phyloP scores from a whole-genome alignment of 2,113 vertebrate species.

The Megaceryle maxima region DNA sequence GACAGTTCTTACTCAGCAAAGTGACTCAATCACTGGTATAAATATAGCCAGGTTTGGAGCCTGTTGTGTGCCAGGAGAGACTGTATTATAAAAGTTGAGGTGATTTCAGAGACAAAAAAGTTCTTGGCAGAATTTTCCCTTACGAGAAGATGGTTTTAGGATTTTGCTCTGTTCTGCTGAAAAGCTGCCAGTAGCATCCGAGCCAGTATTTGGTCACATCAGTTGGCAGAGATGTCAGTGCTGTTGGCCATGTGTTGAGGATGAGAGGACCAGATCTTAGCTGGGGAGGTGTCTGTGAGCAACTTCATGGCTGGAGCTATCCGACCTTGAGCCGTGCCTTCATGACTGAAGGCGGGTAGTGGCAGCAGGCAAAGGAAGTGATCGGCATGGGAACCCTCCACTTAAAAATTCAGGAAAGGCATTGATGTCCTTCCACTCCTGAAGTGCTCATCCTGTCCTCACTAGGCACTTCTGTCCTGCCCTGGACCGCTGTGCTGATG shows the following conservation, averaged over 20 bases:
- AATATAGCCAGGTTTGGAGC: slow-evolving; percentile 45
- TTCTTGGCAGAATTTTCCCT: not conserved
- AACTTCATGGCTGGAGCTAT: accelerated
- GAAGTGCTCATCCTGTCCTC: not conserved
- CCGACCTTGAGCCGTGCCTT: not conserved
- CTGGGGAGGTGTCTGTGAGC: not conserved
- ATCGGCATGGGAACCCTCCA: not conserved
- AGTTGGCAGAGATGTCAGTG: not conserved
- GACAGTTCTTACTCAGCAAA: slow-evolving; percentile 56
- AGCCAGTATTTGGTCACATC: slow-evolving; percentile 3
- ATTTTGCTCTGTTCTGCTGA: slow-evolving; percentile 31
- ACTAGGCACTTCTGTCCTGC: not conserved
- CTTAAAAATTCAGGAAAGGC: not conserved
- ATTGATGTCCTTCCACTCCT: not conserved
- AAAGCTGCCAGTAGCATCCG: not conserved
- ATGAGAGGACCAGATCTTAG: not conserved
- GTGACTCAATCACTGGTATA: slow-evolving; percentile 45
- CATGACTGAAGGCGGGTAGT: not conserved
- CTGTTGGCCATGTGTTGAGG: not conserved
- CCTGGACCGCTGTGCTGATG: not conserved
- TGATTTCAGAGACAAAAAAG: not conserved
- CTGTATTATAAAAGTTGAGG: slow-evolving; percentile 2
- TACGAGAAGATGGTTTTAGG: not conserved
- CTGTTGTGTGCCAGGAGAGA: slow-evolving; percentile 13
- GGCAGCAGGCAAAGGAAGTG: not conserved